These are phyloP conservation scores for Engystomops pustulosus DNA, from an alignment of 2,113 vertebrate genomes.

Conservation along the genomic window DNA sequence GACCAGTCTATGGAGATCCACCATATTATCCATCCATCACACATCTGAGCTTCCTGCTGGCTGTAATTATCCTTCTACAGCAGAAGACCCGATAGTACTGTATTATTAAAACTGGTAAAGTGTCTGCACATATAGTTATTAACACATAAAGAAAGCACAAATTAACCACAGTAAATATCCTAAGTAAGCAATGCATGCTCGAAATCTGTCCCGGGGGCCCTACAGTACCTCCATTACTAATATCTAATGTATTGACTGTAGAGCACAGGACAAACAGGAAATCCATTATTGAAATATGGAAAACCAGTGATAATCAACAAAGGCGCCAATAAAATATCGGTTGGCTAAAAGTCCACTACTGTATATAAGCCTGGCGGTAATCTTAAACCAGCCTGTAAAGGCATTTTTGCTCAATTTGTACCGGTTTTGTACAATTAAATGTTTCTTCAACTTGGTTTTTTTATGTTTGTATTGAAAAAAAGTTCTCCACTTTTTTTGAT, in stretches of 20 bases:
- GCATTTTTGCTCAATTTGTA: too few relatives aligned
- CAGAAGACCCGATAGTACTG: slow-evolving; percentile 10
- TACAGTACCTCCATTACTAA: slow-evolving; percentile 22
- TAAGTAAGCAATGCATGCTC: slow-evolving; percentile 7
- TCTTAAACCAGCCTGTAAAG: not conserved
- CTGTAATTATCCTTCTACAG: slow-evolving; percentile 1
- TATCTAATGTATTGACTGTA: slow-evolving; percentile 14
- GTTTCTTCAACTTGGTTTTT: too few relatives aligned
- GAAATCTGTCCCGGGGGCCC: slow-evolving; percentile 26
- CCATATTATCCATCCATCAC: not conserved
- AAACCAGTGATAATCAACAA: not conserved
- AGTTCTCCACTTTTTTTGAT: too few relatives aligned
- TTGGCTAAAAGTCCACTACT: not conserved
- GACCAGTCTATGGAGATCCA: not conserved
- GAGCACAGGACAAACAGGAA: not conserved
- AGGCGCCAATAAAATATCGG: not conserved
- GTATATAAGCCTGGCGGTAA: not conserved
- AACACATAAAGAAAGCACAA: slow-evolving; percentile 27
- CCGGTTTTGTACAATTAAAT: too few relatives aligned
- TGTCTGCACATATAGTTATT: slow-evolving; percentile 20
- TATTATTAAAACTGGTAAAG: slow-evolving; percentile 48
- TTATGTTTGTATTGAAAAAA: too few relatives aligned
- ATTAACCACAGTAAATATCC: slow-evolving; percentile 36
- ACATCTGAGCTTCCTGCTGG: not conserved
- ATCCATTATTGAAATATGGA: slow-evolving; percentile 29